Evolutionary conservation across 2,113 vertebrate genomes (phyloP).

Genomic region (Cyanistes caeruleus): DNA sequence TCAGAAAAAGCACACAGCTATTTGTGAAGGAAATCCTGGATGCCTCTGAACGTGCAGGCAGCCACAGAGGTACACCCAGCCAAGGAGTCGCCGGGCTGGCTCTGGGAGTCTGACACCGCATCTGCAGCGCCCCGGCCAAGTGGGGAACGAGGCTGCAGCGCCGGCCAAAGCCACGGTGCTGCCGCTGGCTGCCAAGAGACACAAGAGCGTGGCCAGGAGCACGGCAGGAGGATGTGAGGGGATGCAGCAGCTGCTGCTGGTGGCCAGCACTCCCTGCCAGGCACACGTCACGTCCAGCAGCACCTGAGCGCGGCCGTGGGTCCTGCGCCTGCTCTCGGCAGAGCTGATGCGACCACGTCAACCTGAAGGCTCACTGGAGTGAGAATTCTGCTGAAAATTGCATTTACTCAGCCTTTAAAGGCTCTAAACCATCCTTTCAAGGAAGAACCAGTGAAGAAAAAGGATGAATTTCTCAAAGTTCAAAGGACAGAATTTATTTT

Average conservation of each 20-base stretch:
- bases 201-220: not conserved
- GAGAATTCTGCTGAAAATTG: not conserved
- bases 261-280: not conserved
- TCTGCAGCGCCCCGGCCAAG: not conserved
- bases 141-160: not conserved
- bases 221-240: not conserved
- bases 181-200: not conserved
- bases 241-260: not conserved
- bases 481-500: not conserved
- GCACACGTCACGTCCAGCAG: accelerated
- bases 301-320: accelerated
- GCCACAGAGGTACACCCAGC: not conserved
- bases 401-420: not conserved
- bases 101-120: not conserved
- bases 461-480: not conserved
- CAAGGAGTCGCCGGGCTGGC: not conserved
- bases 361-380: not conserved
- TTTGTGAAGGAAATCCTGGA: constrained; percentile 60
- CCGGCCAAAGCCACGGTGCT: constrained; percentile 19
- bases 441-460: not conserved
- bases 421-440: not conserved
- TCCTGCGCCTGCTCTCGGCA: accelerated
- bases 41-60: not conserved
- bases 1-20: not conserved
- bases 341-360: not conserved